Percentiles rank a stretch among this genome's conserved stretches.
phyloP scores from a whole-genome alignment of 2,113 vertebrate genomes.

The Copsychus sechellarum region DNA sequence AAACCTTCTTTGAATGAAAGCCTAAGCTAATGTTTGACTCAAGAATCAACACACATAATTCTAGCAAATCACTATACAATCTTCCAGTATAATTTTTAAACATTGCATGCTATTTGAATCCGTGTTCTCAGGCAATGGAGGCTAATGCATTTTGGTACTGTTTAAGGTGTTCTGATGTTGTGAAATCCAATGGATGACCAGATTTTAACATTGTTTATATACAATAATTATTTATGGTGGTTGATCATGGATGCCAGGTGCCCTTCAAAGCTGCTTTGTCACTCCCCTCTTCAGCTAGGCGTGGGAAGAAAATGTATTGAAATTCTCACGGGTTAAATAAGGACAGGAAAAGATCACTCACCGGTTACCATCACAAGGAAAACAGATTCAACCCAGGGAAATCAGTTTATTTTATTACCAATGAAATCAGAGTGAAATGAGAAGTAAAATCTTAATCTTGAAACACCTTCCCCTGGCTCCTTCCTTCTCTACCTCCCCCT shows the following conservation, averaged over 20 bases:
- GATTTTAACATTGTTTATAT: background rate
- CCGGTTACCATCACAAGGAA: accelerated
- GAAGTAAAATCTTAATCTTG: background rate
- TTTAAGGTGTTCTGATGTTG: background rate
- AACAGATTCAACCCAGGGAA: background rate
- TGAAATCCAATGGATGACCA: background rate
- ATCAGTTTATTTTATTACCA: background rate
- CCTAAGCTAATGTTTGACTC: background rate
- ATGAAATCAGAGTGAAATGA: background rate
- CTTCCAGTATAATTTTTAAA: background rate
- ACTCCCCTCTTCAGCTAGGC: background rate
- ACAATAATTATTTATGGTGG: background rate
- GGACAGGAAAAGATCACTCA: background rate
- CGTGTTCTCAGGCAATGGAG: background rate
- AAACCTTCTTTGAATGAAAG: background rate
- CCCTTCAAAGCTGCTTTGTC: background rate
- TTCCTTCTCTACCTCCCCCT: background rate
- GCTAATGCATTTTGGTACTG: background rate
- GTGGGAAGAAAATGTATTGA: background rate
- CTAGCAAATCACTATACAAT: background rate
- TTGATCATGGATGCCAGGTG: background rate
- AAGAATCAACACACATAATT: background rate
- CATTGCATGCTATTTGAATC: background rate
- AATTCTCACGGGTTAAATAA: background rate
- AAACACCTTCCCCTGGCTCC: background rate